A percentile compares a stretch with the other conserved stretches of the same genome.
phyloP scores from a whole-genome alignment of 1,140 invertebrate species.

The Drosophila sp. region DNA sequence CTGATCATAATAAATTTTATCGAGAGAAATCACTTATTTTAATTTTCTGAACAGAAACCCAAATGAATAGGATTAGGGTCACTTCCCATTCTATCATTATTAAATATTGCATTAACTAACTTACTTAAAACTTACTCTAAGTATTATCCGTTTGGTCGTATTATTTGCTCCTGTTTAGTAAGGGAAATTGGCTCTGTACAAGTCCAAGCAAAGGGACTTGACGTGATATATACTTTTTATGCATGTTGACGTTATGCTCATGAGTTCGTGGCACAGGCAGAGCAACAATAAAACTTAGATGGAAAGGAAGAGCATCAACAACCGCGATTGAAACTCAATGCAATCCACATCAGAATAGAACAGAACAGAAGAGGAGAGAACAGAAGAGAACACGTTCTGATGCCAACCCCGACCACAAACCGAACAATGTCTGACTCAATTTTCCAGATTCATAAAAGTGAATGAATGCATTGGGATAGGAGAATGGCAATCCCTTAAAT shows the following conservation, averaged over 20 bases:
- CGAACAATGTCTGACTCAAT: slow-evolving; percentile 80
- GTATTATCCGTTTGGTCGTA: too few species aligned
- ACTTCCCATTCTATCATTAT: too few species aligned
- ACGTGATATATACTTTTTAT: slow-evolving; percentile 25
- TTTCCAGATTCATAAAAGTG: slow-evolving; percentile 78
- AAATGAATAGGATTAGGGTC: too few species aligned
- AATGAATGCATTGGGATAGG: slow-evolving; percentile 60
- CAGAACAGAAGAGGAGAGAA: slow-evolving; percentile 1
- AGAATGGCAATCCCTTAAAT: slow-evolving; percentile 57
- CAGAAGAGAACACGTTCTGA: slow-evolving; percentile 42
- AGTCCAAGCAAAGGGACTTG: background rate
- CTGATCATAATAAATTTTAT: too few species aligned
- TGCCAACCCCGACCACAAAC: slow-evolving; percentile 56
- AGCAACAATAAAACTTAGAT: slow-evolving; percentile 16
- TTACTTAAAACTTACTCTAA: too few species aligned
- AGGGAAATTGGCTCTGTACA: too few species aligned
- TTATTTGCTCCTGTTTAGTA: too few species aligned
- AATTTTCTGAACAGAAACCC: too few species aligned
- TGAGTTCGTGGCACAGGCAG: slow-evolving; percentile 21
- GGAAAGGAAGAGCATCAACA: slow-evolving; percentile 39
- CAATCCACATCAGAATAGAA: background rate
- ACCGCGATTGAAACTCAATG: slow-evolving; percentile 37
- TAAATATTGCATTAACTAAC: too few species aligned
- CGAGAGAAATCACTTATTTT: too few species aligned
- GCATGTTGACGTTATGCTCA: slow-evolving; percentile 33